Conservation (phyloP, 2,888 invertebrate genomes). For the Serrognathus titanus region DNA sequence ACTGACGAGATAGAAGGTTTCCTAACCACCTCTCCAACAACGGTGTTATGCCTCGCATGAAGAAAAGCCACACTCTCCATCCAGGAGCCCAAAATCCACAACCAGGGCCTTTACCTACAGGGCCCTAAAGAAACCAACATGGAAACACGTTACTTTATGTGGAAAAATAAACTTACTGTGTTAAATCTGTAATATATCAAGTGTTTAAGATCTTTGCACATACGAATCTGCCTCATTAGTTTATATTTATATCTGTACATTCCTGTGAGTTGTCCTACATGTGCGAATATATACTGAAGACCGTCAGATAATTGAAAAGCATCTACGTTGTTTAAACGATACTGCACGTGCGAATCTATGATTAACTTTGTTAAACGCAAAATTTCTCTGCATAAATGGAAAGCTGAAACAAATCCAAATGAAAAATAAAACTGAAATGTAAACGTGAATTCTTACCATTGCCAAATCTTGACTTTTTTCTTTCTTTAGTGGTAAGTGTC, state of each 20-base stretch:
- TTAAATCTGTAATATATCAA: constrained; percentile 98
- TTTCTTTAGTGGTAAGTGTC: constrained; percentile 97
- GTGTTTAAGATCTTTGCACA: constrained; percentile 99
- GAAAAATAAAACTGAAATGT: constrained; percentile 9
- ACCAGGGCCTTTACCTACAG: constrained; percentile 97
- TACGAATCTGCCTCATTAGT: constrained; percentile 96
- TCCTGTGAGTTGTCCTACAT: constrained; percentile 98
- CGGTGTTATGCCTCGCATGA: constrained; percentile 98
- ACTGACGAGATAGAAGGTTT: constrained; percentile 95
- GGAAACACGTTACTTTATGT: background rate
- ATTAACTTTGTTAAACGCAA: constrained; percentile 96
- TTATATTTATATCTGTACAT: constrained; percentile 99
- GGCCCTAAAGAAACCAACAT: constrained; percentile 62
- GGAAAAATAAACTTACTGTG: constrained; percentile 65
- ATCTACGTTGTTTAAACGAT: constrained; percentile 98
- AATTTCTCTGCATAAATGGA: constrained; percentile 98
- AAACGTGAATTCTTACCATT: constrained; percentile 62
- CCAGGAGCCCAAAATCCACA: constrained; percentile 99
- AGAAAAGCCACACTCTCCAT: constrained; percentile 99
- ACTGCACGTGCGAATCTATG: constrained; percentile 99
- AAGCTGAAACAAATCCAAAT: constrained; percentile 61
- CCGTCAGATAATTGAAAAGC: constrained; percentile 98
- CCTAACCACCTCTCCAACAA: constrained; percentile 98
- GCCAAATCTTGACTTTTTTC: constrained; percentile 96
- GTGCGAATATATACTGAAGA: constrained; percentile 98